Base-by-base conservation (phyloP, 2,113 vertebrate species). In the Salvelinus alpinus region DNA sequence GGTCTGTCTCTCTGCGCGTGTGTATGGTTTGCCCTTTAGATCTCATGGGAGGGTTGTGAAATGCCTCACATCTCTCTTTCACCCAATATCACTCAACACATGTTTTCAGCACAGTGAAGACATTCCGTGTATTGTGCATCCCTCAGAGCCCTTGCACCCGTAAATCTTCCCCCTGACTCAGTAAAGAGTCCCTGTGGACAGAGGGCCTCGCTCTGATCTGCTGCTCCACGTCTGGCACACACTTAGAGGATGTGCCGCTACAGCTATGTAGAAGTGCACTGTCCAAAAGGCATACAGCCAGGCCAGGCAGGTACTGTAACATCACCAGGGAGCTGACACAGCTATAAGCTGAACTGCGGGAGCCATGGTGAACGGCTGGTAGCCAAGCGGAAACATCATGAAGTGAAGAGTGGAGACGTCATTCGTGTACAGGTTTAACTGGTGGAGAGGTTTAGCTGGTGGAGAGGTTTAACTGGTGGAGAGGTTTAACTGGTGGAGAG, bases 121-220 rank as follows among this genome's bases (percentile, higher is more conserved):
- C 75, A 73, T 44, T 69, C 72, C 77, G 71, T n/a, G 11, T 5
- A 69, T 44, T 29, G 29, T 60, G 31, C 71, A 27, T 51, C 18
- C 54, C 44, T 9, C 59, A n/a, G 16, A 3, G 18, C 24, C 44
- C 22, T 7, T 11, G 34, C 31, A 74, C 22, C 25, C 12, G 57
- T 80, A 82, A 82, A 79, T 82, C 80, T 75, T 27, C 34, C 68
- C 3, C 29, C 12, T 64, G 27, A 44, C 47, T 71, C 68, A 51
- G 38, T 34, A 24, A 20, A 79, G 60, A 70, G 47, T 47, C 24
- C 25, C 66, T 64, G 12, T 69, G 27, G 38, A 75, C 69, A 47
- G 44, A 75, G 59, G 64, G 24, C 48, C 76, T 20, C 62, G 3
- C 62, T 64, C 62, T 22, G 18, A 20, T 64, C 62, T 11, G 18